Percentiles rank a stretch among this genome's conserved stretches.
phyloP scores from a whole-genome alignment of 2,797 vertebrate genomes.

The Malacoraja senta region DNA sequence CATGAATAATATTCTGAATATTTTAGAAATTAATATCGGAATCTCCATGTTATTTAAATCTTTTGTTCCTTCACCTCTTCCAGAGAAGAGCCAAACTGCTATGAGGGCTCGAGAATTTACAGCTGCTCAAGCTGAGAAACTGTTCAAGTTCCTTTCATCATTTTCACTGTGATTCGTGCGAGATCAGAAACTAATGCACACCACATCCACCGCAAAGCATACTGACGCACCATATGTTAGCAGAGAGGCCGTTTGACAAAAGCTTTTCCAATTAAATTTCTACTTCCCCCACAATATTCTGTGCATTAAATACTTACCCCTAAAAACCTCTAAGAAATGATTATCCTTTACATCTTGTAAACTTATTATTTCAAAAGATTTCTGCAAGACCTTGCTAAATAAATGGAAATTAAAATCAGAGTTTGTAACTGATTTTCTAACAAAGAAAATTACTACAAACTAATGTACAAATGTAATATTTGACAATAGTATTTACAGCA shows the following conservation, averaged over 20 bases:
- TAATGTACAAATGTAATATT: not conserved
- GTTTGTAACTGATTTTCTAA: not conserved
- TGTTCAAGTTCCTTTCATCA: not conserved
- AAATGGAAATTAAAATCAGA: not conserved
- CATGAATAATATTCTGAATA: not conserved
- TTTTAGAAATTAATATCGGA: not conserved
- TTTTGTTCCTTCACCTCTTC: not conserved
- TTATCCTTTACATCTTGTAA: not conserved
- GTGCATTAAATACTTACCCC: not conserved
- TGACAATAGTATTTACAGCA: not conserved
- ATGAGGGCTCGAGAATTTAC: not conserved
- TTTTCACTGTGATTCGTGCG: not conserved
- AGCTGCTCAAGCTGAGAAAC: not conserved
- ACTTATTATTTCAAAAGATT: not conserved
- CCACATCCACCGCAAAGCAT: not conserved
- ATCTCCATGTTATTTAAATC: not conserved
- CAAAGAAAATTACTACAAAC: not conserved
- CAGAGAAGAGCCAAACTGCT: not conserved
- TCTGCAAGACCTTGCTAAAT: constrained; percentile 8
- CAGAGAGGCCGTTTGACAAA: no score
- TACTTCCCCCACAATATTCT: not conserved
- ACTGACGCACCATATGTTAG: not conserved
- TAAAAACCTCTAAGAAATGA: not conserved
- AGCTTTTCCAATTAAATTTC: not conserved
- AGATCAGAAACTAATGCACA: not conserved